Percentiles rank a stretch among this genome's conserved stretches.
These are phyloP conservation scores for Melieria omissa DNA, from an alignment of 2,888 invertebrate species.

Conservation along the genomic window DNA sequence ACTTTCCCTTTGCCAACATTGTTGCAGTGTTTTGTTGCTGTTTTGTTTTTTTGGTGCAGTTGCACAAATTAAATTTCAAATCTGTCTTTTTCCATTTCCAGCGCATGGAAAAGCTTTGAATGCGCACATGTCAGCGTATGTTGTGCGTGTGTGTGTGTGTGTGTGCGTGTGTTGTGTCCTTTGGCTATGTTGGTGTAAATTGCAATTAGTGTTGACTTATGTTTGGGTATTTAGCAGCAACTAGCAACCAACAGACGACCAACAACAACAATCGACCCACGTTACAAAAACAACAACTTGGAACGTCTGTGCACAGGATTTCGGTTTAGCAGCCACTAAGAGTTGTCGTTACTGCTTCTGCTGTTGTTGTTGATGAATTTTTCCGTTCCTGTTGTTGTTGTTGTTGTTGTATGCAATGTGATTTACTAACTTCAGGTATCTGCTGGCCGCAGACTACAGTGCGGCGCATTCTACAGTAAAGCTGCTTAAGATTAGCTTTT, in stretches of 20 bases:
- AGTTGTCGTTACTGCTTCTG: background rate
- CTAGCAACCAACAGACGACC: no score
- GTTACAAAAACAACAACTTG: background rate
- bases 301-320: constrained; percentile 21
- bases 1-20: no score
- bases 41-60: constrained; percentile 17
- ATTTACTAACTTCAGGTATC: constrained; percentile 14
- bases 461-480: background rate
- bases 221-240: constrained; percentile 26
- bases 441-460: background rate
- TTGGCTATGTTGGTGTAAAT: constrained; percentile 8
- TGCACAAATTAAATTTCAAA: constrained; percentile 50
- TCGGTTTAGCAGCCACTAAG: constrained; percentile 18
- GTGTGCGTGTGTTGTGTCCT: constrained; percentile 18
- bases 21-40: constrained; percentile 13
- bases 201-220: constrained; percentile 35
- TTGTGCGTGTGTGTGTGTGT: constrained; percentile 6
- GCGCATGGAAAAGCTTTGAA: background rate
- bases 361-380: background rate
- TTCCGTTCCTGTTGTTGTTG: no score
- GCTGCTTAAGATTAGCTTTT: background rate
- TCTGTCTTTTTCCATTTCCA: constrained; percentile 30
- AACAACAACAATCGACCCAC: no score
- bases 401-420: constrained; percentile 13
- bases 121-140: background rate